Evolutionary conservation across 2,113 vertebrate species (phyloP).

Genomic region (Melanostigma gelatinosum): DNA sequence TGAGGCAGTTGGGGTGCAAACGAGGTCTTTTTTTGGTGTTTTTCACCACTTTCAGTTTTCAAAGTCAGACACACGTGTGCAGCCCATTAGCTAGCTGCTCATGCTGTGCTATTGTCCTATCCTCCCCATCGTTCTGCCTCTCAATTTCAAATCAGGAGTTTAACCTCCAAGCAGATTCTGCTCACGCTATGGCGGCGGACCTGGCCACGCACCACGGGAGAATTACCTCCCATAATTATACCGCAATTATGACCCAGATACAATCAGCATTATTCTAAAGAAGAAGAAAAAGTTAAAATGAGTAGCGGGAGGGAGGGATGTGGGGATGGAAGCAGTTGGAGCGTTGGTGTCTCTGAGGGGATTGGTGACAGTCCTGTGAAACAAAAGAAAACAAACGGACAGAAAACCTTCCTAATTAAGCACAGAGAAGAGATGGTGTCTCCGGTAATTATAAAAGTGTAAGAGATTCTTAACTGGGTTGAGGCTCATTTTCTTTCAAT

Average conservation of each 20-base stretch:
- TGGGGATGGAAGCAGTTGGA: conserved; percentile 58
- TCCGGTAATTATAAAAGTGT: conserved; percentile 78
- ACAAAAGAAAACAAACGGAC: conserved; percentile 75
- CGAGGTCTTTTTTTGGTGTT: background rate
- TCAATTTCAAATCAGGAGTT: conserved; percentile 72
- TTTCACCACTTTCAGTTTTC: conserved; percentile 11
- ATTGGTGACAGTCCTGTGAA: conserved; percentile 73
- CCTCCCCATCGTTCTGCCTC: conserved; percentile 64
- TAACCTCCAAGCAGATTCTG: conserved; percentile 72
- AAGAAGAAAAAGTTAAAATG: conserved; percentile 73
- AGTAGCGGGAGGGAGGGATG: conserved; percentile 63
- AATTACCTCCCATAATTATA: conserved; percentile 83
- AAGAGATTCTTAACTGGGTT: conserved; percentile 75
- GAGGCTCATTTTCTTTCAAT: conserved; percentile 58
- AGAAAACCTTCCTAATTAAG: conserved; percentile 80
- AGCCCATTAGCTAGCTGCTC: conserved; percentile 28
- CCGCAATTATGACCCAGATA: conserved; percentile 80
- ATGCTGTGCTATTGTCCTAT: conserved; percentile 10
- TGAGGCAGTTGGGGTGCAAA: background rate
- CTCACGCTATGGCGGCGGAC: conserved; percentile 68
- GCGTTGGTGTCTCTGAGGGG: conserved; percentile 77
- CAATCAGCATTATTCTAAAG: conserved; percentile 78
- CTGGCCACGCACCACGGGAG: conserved; percentile 69
- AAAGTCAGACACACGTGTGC: conserved; percentile 50
- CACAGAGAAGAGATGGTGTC: conserved; percentile 71